A percentile compares a stretch with the other conserved stretches of the same genome.
Conservation (phyloP, 2,797 vertebrate species). For the Dermochelys coriacea region DNA sequence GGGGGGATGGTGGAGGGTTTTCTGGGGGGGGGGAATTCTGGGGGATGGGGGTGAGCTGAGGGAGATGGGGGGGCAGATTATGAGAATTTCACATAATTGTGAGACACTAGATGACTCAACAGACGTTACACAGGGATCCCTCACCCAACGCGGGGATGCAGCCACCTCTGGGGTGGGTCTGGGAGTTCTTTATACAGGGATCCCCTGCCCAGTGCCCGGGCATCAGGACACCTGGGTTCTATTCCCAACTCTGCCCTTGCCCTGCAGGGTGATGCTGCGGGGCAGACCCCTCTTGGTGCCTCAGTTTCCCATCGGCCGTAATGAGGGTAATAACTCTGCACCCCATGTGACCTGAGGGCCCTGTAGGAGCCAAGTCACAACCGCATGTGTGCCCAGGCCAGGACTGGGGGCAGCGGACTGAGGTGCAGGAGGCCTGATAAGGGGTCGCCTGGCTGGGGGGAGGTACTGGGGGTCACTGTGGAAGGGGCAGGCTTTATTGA, state of each 20-base stretch:
- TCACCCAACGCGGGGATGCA: neutral
- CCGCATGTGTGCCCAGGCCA: neutral
- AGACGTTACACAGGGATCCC: neutral
- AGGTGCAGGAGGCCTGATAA: neutral
- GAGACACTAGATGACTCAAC: neutral
- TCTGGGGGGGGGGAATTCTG: too few species aligned
- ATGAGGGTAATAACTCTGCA: neutral
- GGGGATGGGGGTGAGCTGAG: neutral
- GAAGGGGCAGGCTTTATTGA: neutral
- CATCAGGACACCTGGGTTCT: neutral
- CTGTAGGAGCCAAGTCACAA: neutral
- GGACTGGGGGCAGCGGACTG: too few species aligned
- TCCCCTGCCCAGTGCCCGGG: neutral
- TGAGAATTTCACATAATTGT: neutral
- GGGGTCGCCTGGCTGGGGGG: too few species aligned
- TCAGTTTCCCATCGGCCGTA: neutral
- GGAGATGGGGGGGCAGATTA: too few species aligned
- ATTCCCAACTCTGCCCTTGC: neutral
- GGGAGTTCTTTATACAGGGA: neutral
- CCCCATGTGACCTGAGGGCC: neutral
- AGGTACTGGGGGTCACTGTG: neutral
- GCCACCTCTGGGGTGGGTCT: neutral
- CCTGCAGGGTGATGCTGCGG: neutral
- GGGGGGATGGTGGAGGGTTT: neutral
- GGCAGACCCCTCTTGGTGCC: neutral